Conservation (phyloP, 2,888 invertebrate genomes). For the Latrodectus hesperus region DNA sequence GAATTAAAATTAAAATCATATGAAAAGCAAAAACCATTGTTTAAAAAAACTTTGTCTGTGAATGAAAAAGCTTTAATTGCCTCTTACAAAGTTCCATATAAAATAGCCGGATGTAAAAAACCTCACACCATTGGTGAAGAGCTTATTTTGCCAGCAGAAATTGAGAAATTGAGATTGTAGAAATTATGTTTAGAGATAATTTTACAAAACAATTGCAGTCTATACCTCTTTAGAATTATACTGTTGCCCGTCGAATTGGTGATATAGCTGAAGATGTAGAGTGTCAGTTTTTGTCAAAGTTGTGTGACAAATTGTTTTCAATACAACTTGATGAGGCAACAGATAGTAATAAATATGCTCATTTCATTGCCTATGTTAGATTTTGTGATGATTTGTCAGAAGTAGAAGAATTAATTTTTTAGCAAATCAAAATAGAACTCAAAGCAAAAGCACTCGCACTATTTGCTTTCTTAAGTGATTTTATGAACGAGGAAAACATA, state of each 20-base stretch:
- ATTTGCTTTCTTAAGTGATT: too few species aligned
- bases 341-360: slow-evolving; percentile 37
- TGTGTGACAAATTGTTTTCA: slow-evolving; percentile 44
- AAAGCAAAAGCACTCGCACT: too few species aligned
- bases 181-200: slow-evolving; percentile 45
- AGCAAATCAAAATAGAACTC: too few species aligned
- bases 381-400: slow-evolving; percentile 40
- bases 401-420: slow-evolving; percentile 35
- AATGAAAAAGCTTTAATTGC: too few species aligned
- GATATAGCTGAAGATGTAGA: slow-evolving; percentile 59
- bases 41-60: too few species aligned
- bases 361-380: slow-evolving; percentile 34
- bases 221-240: slow-evolving; percentile 47
- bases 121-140: background rate
- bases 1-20: too few species aligned
- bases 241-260: slow-evolving; percentile 50
- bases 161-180: slow-evolving; percentile 41
- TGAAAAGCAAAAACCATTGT: too few species aligned
- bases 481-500: too few species aligned
- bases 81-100: too few species aligned
- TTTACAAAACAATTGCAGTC: slow-evolving; percentile 5
- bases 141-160: background rate
- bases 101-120: background rate
- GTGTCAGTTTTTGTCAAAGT: slow-evolving; percentile 52
- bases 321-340: slow-evolving; percentile 23